Percentiles rank a stretch among this genome's conserved stretches.
Conservation (phyloP, 2,888 invertebrate genomes). For the Acanthosepion lycidas region DNA sequence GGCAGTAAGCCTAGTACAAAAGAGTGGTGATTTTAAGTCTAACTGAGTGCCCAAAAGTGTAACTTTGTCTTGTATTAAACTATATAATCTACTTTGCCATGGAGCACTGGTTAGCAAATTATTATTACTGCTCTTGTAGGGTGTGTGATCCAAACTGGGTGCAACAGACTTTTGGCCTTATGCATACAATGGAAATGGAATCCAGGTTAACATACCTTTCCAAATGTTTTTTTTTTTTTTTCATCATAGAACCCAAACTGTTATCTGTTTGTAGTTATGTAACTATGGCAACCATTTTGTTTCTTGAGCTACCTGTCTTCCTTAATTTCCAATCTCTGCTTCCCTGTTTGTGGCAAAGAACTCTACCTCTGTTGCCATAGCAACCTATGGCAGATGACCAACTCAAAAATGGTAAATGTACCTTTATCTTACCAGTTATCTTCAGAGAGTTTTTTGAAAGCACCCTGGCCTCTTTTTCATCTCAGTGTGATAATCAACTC, state of each 20-base stretch:
- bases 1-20: too few species aligned
- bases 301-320: neutral
- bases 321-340: neutral
- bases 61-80: neutral
- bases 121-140: neutral
- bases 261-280: neutral
- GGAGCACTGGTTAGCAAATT: neutral
- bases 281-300: neutral
- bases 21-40: too few species aligned
- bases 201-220: neutral
- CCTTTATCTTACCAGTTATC: neutral
- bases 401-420: neutral
- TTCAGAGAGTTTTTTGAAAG: neutral
- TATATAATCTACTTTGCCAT: neutral
- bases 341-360: too few species aligned
- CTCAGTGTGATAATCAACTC: neutral
- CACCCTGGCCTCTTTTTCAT: neutral
- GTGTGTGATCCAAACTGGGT: neutral
- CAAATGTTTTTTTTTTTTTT: neutral
- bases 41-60: too few species aligned
- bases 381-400: neutral
- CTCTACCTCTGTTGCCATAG: neutral
- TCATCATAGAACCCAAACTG: neutral
- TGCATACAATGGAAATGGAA: neutral
- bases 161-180: too few species aligned